Conservation (phyloP, 2,888 invertebrate genomes). For the Hanleya hanleyi region DNA sequence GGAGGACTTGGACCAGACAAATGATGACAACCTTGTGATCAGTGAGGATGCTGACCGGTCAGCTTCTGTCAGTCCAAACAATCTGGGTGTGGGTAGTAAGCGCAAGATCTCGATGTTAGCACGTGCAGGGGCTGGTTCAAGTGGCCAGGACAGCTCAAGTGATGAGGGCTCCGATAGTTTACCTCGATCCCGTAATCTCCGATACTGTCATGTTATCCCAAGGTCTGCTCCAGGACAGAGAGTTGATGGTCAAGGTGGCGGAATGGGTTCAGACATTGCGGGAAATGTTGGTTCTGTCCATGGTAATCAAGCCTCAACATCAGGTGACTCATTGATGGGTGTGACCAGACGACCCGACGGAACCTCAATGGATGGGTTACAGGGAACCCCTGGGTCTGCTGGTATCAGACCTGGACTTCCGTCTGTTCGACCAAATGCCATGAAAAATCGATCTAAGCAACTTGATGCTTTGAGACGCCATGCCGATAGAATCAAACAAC, state of each 20-base stretch:
- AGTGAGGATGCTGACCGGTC: background rate
- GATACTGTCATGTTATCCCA: background rate
- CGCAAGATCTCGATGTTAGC: background rate
- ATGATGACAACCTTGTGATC: background rate
- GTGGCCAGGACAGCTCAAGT: slow-evolving; percentile 39
- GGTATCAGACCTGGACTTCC: slow-evolving; percentile 50
- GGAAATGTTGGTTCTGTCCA: too few species aligned
- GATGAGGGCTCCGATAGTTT: slow-evolving; percentile 36
- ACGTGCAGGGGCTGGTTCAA: slow-evolving; percentile 3
- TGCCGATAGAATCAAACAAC: slow-evolving; percentile 76
- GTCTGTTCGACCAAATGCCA: slow-evolving; percentile 73
- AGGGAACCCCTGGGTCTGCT: background rate
- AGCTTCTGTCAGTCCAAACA: background rate
- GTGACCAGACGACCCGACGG: too few species aligned
- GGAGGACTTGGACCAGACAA: background rate
- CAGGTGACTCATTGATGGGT: too few species aligned
- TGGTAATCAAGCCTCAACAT: too few species aligned
- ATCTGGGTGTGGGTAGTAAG: background rate
- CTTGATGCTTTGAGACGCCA: slow-evolving; percentile 80
- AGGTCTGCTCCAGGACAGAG: too few species aligned
- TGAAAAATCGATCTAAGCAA: slow-evolving; percentile 78
- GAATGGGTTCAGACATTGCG: too few species aligned
- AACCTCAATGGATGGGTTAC: too few species aligned
- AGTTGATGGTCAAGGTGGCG: too few species aligned
- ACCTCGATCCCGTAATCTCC: background rate